A percentile compares a stretch with the other conserved stretches of the same genome.
phyloP scores from a whole-genome alignment of 2,797 vertebrate species.

The Eulemur coronatus region DNA sequence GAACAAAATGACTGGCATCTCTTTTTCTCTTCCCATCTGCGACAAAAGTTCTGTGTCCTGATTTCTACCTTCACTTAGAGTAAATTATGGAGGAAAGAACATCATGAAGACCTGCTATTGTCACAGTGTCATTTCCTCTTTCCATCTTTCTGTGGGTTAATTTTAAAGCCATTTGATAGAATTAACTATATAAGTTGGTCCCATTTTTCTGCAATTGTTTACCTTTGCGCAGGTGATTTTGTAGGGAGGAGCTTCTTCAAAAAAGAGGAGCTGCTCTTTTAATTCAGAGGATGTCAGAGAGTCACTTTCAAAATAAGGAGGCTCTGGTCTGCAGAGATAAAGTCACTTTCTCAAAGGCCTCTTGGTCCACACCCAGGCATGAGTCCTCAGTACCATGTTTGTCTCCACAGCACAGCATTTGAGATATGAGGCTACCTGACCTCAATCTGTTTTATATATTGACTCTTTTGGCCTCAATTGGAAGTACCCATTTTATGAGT shows the following conservation, averaged over 20 bases:
- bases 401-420: not conserved
- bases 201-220: not conserved
- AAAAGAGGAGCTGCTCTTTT: not conserved
- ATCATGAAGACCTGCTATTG: not conserved
- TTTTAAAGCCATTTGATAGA: not conserved
- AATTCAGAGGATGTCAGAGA: not conserved
- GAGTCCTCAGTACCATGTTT: not conserved
- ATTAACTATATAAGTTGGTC: not conserved
- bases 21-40: conserved; percentile 51
- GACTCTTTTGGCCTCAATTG: not conserved
- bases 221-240: not conserved
- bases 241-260: not conserved
- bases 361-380: not conserved
- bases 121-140: not conserved
- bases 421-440: not conserved
- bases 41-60: conserved; percentile 35
- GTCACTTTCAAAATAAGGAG: not conserved
- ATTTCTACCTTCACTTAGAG: not conserved
- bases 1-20: not conserved
- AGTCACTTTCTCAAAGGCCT: not conserved
- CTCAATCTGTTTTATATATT: not conserved
- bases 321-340: not conserved
- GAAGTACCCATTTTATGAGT: conserved; percentile 7
- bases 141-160: not conserved
- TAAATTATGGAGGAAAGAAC: conserved; percentile 38